phyloP scores from a whole-genome alignment of 2,888 invertebrate species.

The Leptinotarsa tumamoca region DNA sequence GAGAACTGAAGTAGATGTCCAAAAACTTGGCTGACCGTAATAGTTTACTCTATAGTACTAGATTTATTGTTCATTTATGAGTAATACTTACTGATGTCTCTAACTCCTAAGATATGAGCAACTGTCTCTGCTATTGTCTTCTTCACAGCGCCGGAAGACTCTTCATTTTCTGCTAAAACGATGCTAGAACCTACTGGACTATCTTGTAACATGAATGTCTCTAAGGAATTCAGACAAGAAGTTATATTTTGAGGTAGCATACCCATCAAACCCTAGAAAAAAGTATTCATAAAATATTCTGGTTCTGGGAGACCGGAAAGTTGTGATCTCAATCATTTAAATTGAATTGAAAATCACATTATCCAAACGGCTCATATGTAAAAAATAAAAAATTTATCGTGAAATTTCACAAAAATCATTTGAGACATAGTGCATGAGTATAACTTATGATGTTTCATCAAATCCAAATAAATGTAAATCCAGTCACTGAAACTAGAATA shows the following conservation, averaged over 20 bases:
- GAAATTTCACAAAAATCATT: no score
- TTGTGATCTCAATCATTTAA: neutral
- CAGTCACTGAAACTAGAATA: no score
- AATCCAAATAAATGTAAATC: no score
- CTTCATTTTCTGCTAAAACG: constrained; percentile 35
- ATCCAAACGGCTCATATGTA: neutral
- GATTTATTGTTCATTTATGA: no score
- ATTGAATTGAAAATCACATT: neutral
- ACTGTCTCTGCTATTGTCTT: constrained; percentile 45
- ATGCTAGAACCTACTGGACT: constrained; percentile 44
- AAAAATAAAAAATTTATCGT: no score
- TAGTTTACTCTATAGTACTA: no score
- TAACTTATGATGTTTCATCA: no score
- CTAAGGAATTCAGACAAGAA: constrained; percentile 47
- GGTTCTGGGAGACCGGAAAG: no score
- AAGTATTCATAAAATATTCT: neutral
- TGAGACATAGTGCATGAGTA: no score
- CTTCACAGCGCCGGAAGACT: neutral
- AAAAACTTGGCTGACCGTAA: no score
- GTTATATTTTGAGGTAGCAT: constrained; percentile 46
- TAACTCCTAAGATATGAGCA: constrained; percentile 50
- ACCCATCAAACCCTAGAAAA: neutral
- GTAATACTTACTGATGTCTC: constrained; percentile 42
- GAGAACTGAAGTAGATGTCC: no score
- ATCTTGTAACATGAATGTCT: constrained; percentile 47